Base-by-base conservation (phyloP, 2,113 vertebrate species). In the Fulmarus glacialis region DNA sequence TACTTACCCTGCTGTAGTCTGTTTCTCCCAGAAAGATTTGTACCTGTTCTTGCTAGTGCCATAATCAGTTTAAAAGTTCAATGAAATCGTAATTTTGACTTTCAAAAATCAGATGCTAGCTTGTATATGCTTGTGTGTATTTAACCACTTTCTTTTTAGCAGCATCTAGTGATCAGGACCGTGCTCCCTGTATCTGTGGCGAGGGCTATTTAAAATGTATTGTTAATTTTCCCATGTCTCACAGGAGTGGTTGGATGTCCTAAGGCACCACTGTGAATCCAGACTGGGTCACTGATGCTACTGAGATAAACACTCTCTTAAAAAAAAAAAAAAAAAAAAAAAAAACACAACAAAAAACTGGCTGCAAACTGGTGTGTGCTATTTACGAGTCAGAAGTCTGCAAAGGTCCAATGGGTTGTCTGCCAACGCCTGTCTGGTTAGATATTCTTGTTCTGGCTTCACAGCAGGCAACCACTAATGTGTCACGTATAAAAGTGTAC, bases 21-120 rank as follows among this genome's bases (percentile, higher is more conserved):
- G 30, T 87, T 95, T 90, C 89, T 97, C 70, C 58, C 36, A 59
- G 94, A 83, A 91, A 78, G 81, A 95, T 97, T 97, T 97, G 87
- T 95, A 40, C 90, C 83, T 92, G 20, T 34, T 97, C 74, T 82
- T 94, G 83, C 96, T 95, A 94, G 81, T 92, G 73, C 84, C 70
- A 62, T 85, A 90, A 60, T 91, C 86, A 26, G 75, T 97, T 97
- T 74, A 85, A 90, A 79, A 78, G 90, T 87, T 96, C 93, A 79
- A 68, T 94, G 74, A 85, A 96, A 94, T 91, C 29, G 73, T 94
- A 82, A 93, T 97, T 93, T 77, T 85, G 38, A 71, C 87, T 81
- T 94, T 93, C 59, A 87, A 22, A 95, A 95, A 70, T 53, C 81
- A 91, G 43, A 55, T 79, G 47, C 27, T 58, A 21, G 13, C 48